phyloP scores from a whole-genome alignment of 2,113 vertebrate genomes.

The Setophaga petechia region DNA sequence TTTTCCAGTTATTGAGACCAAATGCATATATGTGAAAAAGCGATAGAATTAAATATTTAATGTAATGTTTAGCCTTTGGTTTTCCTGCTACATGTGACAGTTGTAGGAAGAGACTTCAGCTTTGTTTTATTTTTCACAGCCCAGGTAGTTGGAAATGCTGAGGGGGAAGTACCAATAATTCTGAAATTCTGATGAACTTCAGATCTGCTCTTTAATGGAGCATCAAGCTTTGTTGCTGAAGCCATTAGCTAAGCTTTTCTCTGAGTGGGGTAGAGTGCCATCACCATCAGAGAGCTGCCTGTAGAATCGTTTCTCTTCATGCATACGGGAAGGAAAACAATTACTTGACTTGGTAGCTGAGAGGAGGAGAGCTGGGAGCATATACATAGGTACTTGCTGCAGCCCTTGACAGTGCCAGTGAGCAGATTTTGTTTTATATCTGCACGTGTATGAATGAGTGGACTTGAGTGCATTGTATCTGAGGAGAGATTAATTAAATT shows the following conservation, averaged over 20 bases:
- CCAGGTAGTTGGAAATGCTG: background rate
- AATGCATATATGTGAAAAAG: background rate
- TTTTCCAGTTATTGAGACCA: background rate
- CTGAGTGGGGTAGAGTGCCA: background rate
- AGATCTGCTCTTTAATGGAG: background rate
- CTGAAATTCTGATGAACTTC: background rate
- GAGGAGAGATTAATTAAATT: background rate
- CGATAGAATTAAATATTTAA: background rate
- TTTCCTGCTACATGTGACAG: background rate
- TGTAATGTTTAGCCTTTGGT: background rate
- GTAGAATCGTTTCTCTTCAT: background rate
- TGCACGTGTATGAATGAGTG: background rate
- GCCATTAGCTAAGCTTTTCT: background rate
- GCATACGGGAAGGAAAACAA: background rate
- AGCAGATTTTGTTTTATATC: background rate
- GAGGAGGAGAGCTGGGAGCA: background rate
- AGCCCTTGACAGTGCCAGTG: background rate
- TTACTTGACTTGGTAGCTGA: background rate
- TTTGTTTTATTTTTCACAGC: background rate
- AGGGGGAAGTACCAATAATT: background rate
- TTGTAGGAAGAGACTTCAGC: background rate
- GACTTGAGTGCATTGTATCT: background rate
- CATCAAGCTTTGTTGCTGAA: background rate
- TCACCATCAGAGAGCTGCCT: background rate
- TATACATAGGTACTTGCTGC: background rate